phyloP scores from a whole-genome alignment of 2,113 vertebrate genomes.

The Varanus salvator region DNA sequence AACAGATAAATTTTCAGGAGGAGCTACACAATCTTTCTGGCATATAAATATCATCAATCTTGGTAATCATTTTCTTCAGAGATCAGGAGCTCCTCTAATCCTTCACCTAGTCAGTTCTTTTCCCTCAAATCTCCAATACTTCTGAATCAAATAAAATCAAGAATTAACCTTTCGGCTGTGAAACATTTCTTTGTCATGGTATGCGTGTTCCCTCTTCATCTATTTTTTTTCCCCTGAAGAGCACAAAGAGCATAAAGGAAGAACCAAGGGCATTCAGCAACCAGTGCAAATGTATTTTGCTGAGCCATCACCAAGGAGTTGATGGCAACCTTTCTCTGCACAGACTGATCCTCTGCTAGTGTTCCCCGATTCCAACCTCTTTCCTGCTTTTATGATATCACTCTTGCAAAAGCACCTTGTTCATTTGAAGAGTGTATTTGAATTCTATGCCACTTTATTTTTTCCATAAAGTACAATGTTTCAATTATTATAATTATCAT shows the following conservation, averaged over 20 bases:
- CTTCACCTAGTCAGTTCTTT: constrained; percentile 56
- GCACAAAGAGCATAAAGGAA: constrained; percentile 28
- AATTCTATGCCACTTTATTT: not conserved
- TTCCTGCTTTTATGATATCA: not conserved
- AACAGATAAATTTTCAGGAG: constrained; percentile 55
- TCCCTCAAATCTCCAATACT: constrained; percentile 67
- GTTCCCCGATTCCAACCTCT: not conserved
- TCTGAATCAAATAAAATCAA: constrained; percentile 77
- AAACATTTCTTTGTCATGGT: constrained; percentile 68
- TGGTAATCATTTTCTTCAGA: constrained; percentile 66
- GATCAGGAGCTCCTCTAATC: constrained; percentile 60
- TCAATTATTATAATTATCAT: not conserved
- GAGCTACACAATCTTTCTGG: constrained; percentile 50
- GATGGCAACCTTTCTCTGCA: not conserved
- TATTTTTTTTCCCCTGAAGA: constrained; percentile 35
- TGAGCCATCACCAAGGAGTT: not conserved
- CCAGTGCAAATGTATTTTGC: not conserved
- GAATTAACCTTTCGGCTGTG: constrained; percentile 76
- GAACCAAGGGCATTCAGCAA: not conserved
- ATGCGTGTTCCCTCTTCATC: constrained; percentile 65
- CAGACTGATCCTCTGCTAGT: not conserved
- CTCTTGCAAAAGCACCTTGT: not conserved
- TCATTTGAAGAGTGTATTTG: not conserved
- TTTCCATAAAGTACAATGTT: not conserved
- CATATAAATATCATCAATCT: constrained; percentile 60